Evolutionary conservation across 2,113 vertebrate species (phyloP), one percentile per base, ranked within the genome.

Genomic region (Melanotaenia duboulayi): DNA sequence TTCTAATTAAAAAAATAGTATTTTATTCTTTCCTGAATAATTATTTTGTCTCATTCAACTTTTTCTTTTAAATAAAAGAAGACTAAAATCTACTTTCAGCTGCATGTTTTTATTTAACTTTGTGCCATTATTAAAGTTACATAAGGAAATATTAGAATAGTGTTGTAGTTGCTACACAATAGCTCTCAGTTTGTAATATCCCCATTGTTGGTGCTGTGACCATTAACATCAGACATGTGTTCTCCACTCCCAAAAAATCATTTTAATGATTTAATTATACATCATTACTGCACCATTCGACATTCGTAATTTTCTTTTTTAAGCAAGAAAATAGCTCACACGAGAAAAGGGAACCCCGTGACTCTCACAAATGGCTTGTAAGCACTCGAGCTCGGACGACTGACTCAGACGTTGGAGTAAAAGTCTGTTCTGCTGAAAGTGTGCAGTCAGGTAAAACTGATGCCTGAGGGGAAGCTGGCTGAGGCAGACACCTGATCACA

Each of bases 401-500:
- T 71, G 52, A 44, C 54, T 68, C 20, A 8, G 64, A 76, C 39
- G 42, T 60, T 14, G 32, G 35, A 64, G 71, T 73, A 71, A 82
- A 71, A 70, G 57, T 63, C 20, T 51, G 16, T n/a, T 57, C 44
- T 24, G 68, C 35, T 81, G 65, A 66, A 82, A 58, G 58, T 16
- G 48, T 78, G 67, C 74, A 78, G 77, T 83, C 82, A 81, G 79
- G 81, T 86, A 80, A 83, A 86, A 81, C n/a, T 4, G 54, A 77
- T 57, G 79, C 81, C 79, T 20, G 63, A 50, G 71, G 71, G 55
- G 54, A 74, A 61, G 66, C 64, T 55, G 71, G 66, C 64, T 69
- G 72, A 74, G 44, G 87, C 76, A 76, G 66, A 76, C 64, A 56
- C 61, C 75, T 62, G 70, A 82, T 90, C 62, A 64, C 46, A 79